phyloP scores from a whole-genome alignment of 2,888 invertebrate species.

The Lycocerus yunnanus region DNA sequence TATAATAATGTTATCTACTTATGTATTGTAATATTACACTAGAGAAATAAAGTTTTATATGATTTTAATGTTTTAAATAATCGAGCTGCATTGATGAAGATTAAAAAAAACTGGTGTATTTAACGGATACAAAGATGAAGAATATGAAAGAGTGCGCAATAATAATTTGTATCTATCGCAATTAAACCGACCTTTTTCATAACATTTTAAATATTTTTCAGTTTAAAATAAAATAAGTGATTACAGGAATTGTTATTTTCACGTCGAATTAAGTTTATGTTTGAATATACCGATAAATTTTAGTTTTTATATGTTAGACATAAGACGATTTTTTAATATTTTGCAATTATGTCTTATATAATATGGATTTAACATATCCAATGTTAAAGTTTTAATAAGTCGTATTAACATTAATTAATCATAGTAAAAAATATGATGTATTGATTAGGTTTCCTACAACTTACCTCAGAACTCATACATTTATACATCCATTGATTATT shows the following conservation, averaged over 20 bases:
- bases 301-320: background rate
- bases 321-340: background rate
- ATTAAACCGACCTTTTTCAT: background rate
- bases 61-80: background rate
- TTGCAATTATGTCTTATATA: background rate
- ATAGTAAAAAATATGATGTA: background rate
- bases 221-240: background rate
- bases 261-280: background rate
- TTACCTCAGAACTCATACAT: background rate
- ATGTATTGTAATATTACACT: background rate
- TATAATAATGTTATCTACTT: background rate
- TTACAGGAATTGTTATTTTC: background rate
- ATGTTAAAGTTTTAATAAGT: background rate
- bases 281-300: background rate
- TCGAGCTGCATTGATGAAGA: background rate
- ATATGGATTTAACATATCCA: background rate
- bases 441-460: background rate
- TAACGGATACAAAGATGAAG: slow-evolving; percentile 8
- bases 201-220: background rate
- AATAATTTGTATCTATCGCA: slow-evolving; percentile 2
- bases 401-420: background rate
- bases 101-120: slow-evolving; percentile 10
- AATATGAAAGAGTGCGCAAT: slow-evolving; percentile 23
- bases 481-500: background rate
- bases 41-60: background rate